A percentile compares a stretch with the other conserved stretches of the same genome.
These are phyloP conservation scores for Acanthacorydalis orientalis DNA, from an alignment of 2,888 invertebrate species.

Conservation along the genomic window DNA sequence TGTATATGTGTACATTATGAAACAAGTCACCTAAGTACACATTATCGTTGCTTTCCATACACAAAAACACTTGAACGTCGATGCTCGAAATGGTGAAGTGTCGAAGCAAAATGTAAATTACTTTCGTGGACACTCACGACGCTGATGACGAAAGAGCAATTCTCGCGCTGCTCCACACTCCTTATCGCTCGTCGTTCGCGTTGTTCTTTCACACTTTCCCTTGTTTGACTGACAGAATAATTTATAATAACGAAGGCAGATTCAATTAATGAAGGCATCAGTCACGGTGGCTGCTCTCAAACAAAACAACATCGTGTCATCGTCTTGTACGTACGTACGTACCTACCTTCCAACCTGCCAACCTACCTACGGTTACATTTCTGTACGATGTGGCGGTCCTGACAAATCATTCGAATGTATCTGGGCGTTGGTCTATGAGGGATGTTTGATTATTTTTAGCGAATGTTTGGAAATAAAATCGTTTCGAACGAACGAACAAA, in stretches of 20 bases:
- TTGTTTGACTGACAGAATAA: constrained; percentile 2
- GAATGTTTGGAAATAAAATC: too few species aligned
- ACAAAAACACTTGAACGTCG: neutral
- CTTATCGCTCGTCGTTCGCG: too few species aligned
- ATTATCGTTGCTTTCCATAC: neutral
- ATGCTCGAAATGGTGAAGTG: neutral
- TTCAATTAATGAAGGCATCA: constrained; percentile 4
- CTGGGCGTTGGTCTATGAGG: too few species aligned
- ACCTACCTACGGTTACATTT: too few species aligned
- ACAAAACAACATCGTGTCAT: neutral
- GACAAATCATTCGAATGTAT: too few species aligned
- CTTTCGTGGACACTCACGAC: constrained; percentile 3
- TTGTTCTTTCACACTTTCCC: neutral
- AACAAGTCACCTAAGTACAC: neutral
- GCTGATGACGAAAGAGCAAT: constrained; percentile 1
- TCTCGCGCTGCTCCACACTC: neutral
- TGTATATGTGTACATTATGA: too few species aligned
- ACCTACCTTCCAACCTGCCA: too few species aligned
- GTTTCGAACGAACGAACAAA: too few species aligned
- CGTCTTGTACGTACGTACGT: too few species aligned
- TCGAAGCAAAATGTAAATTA: constrained; percentile 4
- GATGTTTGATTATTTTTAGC: too few species aligned
- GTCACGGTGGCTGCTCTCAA: neutral
- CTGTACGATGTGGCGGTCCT: too few species aligned
- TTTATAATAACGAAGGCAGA: constrained; percentile 3